Conservation (phyloP, 2,113 vertebrate species). For the Glaucidium brasilianum region DNA sequence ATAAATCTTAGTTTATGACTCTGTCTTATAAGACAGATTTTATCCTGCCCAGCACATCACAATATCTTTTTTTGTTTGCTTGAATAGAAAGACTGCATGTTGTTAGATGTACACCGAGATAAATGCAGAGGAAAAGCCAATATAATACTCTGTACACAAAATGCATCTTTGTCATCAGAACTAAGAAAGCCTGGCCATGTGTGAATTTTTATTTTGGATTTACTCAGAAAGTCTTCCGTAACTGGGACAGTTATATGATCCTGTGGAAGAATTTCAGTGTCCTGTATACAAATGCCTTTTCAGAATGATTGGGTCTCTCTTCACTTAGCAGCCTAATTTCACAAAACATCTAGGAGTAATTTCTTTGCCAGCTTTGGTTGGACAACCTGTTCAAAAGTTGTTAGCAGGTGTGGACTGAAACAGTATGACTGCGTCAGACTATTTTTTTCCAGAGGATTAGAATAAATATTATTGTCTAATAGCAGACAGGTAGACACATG, state of each 20-base stretch:
- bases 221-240: not conserved
- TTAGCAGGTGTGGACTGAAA: not conserved
- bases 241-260: not conserved
- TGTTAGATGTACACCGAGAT: not conserved
- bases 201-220: not conserved
- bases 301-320: not conserved
- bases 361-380: not conserved
- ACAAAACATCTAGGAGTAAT: not conserved
- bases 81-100: not conserved
- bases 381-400: not conserved
- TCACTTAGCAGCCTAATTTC: not conserved
- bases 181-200: not conserved
- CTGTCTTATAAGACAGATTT: not conserved
- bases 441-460: not conserved
- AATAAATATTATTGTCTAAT: not conserved
- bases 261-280: not conserved
- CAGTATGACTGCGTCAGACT: not conserved
- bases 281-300: not conserved
- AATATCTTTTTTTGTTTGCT: not conserved
- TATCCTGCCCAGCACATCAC: not conserved
- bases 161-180: not conserved
- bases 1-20: not conserved
- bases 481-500: not conserved
- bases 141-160: not conserved
- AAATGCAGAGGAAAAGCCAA: not conserved